Percentiles rank a stretch among this genome's conserved stretches.
Conservation (phyloP, 92 coral and sea anemone genomes). For the Palythoa caribaeorum region DNA sequence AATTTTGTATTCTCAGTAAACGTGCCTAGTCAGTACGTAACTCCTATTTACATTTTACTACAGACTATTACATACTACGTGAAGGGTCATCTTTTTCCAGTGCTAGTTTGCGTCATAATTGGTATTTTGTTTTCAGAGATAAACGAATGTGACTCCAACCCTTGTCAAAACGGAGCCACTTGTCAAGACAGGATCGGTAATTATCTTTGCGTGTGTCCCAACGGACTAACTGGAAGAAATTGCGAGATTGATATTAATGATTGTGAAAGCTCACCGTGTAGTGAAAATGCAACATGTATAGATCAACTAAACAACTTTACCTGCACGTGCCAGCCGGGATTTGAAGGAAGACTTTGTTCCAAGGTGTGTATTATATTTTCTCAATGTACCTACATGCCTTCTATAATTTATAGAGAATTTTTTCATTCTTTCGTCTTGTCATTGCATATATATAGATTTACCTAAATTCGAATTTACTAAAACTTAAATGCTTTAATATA, state of each 20-base stretch:
- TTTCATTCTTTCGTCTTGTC: too few species aligned
- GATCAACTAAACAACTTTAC: background rate
- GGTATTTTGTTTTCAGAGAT: background rate
- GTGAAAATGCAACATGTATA: background rate
- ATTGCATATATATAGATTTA: too few species aligned
- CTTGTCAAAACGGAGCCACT: background rate
- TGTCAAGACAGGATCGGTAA: conserved; percentile 3
- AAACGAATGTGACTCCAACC: background rate
- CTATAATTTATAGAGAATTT: too few species aligned
- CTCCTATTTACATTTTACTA: too few species aligned
- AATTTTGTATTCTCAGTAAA: too few species aligned
- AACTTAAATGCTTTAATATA: too few species aligned
- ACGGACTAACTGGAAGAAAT: background rate
- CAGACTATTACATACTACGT: too few species aligned
- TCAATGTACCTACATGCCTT: too few species aligned
- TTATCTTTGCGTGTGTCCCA: background rate
- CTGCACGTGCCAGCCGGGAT: background rate
- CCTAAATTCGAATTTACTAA: too few species aligned
- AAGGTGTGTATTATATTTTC: conserved; percentile 6
- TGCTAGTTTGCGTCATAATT: too few species aligned
- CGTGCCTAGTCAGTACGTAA: too few species aligned
- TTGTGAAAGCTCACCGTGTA: background rate
- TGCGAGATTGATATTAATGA: background rate
- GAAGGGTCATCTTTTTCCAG: too few species aligned
- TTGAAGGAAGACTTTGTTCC: background rate